Evolutionary conservation across 2,797 vertebrate genomes (phyloP).

Genomic region (Megaceryle alcyon): DNA sequence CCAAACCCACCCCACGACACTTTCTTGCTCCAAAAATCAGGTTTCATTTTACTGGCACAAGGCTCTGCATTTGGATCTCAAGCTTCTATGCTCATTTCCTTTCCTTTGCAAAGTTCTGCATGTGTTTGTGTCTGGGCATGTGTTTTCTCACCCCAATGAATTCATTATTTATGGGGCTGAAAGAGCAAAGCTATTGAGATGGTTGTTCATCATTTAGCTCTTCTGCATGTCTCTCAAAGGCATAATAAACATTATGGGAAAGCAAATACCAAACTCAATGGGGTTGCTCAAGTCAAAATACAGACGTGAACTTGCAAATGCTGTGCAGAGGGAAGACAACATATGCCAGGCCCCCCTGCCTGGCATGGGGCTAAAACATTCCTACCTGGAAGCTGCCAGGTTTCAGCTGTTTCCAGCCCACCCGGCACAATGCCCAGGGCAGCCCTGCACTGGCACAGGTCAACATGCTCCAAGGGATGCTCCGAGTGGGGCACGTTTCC

Average conservation of each 20-base stretch:
- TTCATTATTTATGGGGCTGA: slow-evolving; percentile 46
- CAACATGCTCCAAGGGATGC: not conserved
- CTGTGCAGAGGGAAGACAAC: not conserved
- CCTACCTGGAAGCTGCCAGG: not conserved
- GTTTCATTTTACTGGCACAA: not conserved
- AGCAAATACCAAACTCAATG: not conserved
- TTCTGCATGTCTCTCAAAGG: slow-evolving; percentile 36
- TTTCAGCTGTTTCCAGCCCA: not conserved
- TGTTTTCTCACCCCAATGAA: slow-evolving; percentile 6
- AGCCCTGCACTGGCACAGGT: not conserved
- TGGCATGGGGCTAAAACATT: not conserved
- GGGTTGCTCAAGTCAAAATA: not conserved
- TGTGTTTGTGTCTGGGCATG: slow-evolving; percentile 6
- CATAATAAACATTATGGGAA: slow-evolving; percentile 23
- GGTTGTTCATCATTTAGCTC: slow-evolving; percentile 19
- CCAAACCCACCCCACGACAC: not conserved
- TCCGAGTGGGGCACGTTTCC: not conserved
- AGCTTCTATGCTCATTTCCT: not conserved
- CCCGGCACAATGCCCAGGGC: not conserved
- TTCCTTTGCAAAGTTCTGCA: not conserved
- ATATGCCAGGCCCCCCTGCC: not conserved
- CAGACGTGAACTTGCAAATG: not conserved
- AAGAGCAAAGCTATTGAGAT: slow-evolving; percentile 43
- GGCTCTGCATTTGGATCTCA: not conserved
- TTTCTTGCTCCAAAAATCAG: not conserved